Conservation (phyloP, 2,888 invertebrate species). For the Lasioglossum lativentre region DNA sequence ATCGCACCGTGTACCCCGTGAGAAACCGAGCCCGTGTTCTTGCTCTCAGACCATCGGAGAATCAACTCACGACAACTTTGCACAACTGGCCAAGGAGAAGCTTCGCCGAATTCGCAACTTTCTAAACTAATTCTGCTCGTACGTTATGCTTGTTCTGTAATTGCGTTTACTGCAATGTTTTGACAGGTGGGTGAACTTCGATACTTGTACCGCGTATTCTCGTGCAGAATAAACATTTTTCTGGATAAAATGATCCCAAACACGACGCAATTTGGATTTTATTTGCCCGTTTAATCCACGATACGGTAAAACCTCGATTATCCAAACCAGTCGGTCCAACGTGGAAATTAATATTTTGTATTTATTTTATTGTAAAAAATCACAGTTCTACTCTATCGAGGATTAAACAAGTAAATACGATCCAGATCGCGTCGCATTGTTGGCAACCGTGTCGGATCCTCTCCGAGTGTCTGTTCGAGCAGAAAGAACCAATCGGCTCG, state of each 20-base stretch:
- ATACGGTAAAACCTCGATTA: not conserved
- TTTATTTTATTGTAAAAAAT: no score
- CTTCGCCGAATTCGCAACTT: not conserved
- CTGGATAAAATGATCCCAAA: not conserved
- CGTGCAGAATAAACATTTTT: not conserved
- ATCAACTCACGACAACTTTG: not conserved
- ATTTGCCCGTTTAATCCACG: not conserved
- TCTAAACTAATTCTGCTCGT: not conserved
- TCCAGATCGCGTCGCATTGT: not conserved
- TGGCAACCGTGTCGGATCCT: rapidly evolving
- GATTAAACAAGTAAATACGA: not conserved
- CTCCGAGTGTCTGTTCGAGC: not conserved
- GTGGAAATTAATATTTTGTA: no score
- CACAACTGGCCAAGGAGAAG: not conserved
- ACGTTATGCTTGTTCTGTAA: not conserved
- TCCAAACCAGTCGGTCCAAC: no score
- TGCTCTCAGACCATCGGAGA: not conserved
- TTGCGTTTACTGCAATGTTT: not conserved
- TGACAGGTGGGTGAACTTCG: not conserved
- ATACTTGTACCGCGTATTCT: not conserved
- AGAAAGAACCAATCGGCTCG: not conserved
- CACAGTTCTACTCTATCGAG: no score
- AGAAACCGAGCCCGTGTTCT: slow-evolving; percentile 25
- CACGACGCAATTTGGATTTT: not conserved
- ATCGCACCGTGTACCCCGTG: slow-evolving; percentile 23